These are phyloP conservation scores for Chionodraco myersi DNA, from an alignment of 2,113 vertebrate species.

Conservation along the genomic window DNA sequence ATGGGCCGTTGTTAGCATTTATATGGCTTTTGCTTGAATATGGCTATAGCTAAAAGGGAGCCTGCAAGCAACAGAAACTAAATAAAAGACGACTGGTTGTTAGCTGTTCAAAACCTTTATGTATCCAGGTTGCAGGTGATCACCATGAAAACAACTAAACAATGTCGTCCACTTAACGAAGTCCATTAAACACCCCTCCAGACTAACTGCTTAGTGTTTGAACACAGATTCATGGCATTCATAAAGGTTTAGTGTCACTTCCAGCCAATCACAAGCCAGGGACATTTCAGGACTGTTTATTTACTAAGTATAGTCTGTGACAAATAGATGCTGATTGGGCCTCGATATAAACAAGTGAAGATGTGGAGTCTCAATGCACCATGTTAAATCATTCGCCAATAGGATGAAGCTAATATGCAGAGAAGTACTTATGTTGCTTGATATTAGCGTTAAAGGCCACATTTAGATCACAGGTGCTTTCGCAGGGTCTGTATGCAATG, in stretches of 20 bases:
- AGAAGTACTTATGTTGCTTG: conserved; percentile 9
- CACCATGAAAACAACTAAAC: conserved; percentile 40
- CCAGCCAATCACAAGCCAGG: conserved; percentile 26
- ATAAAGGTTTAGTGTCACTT: conserved; percentile 62
- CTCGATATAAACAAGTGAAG: neutral
- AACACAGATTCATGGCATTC: conserved; percentile 53
- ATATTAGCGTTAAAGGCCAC: conserved; percentile 13
- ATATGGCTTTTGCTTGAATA: conserved; percentile 68
- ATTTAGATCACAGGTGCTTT: conserved; percentile 62
- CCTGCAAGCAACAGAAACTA: conserved; percentile 35
- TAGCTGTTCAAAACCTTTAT: neutral
- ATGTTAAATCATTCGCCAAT: conserved; percentile 1
- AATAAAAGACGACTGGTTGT: conserved; percentile 34
- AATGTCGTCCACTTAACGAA: conserved; percentile 60
- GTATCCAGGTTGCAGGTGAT: conserved; percentile 26
- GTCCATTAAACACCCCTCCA: conserved; percentile 60
- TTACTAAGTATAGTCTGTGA: conserved; percentile 8
- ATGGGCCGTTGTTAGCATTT: conserved; percentile 72
- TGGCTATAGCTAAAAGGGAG: conserved; percentile 30
- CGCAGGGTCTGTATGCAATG: neutral
- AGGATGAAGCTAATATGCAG: conserved; percentile 20
- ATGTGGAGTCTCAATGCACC: conserved; percentile 1
- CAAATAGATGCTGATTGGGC: conserved; percentile 12
- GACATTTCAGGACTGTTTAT: conserved; percentile 17
- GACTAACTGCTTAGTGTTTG: conserved; percentile 42